phyloP scores from a whole-genome alignment of 37 sponge, comb jelly and placozoan species.

The Aphrocallistes beatrix region DNA sequence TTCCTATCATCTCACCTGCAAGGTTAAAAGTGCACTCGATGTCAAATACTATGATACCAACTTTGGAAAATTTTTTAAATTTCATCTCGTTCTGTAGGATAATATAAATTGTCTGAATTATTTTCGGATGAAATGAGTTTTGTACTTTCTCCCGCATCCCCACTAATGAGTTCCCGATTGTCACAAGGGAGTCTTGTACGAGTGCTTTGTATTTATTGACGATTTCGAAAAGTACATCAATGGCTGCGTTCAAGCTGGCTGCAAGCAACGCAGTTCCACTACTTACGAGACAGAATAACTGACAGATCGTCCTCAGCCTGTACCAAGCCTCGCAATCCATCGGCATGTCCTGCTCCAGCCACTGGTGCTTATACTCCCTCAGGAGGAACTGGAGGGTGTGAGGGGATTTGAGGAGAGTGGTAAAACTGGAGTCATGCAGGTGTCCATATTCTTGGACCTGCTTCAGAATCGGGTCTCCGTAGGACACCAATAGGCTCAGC shows the following conservation, averaged over 20 bases:
- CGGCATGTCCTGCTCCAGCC: constrained; percentile 7
- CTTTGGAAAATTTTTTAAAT: neutral
- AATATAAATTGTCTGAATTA: neutral
- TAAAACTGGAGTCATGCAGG: neutral
- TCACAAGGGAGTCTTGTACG: constrained; percentile 19
- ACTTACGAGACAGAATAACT: constrained; percentile 10
- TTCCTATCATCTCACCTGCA: neutral
- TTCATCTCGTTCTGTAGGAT: neutral
- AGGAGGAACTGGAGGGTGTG: neutral
- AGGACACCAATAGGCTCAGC: neutral
- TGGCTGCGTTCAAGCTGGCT: neutral
- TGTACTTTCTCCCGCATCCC: neutral
- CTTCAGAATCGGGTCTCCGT: neutral
- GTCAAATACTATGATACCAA: constrained; percentile 12
- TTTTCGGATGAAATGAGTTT: constrained; percentile 10
- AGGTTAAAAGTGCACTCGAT: constrained; percentile 5
- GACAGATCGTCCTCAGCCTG: neutral
- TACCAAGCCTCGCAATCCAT: neutral
- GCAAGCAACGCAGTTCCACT: neutral
- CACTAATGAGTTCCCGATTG: neutral
- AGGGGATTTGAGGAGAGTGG: neutral
- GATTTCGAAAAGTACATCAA: neutral
- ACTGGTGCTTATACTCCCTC: neutral
- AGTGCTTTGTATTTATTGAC: constrained; percentile 17
- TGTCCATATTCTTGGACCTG: neutral